Evolutionary conservation across 2,113 vertebrate species (phyloP).

Genomic region (Pithys albifrons): DNA sequence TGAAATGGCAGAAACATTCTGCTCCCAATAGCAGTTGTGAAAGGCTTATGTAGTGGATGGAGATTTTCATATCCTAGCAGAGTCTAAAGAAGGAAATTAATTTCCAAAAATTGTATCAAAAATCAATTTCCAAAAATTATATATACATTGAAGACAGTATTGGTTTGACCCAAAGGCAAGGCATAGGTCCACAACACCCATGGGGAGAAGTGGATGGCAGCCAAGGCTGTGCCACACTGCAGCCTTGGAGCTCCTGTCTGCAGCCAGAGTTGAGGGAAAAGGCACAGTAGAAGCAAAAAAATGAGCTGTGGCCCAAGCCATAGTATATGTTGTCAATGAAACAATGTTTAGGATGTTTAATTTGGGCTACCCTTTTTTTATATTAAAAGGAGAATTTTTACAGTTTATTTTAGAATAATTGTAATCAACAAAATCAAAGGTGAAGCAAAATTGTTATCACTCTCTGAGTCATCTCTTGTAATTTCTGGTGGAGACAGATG

Average conservation of each 20-base stretch:
- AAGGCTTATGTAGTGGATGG: background rate
- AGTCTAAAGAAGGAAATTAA: background rate
- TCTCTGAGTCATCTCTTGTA: background rate
- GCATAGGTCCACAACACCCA: background rate
- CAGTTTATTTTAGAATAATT: background rate
- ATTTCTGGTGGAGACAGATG: background rate
- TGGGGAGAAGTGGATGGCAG: accelerated
- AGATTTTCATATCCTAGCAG: background rate
- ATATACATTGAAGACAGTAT: background rate
- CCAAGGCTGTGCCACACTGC: accelerated
- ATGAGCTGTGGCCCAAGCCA: background rate
- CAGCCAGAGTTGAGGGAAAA: background rate
- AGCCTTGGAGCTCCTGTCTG: background rate
- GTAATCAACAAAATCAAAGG: background rate
- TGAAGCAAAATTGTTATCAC: background rate
- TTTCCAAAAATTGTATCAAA: background rate
- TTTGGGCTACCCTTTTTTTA: background rate
- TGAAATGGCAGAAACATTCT: background rate
- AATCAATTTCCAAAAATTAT: background rate
- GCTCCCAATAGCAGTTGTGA: background rate
- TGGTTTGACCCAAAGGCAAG: background rate
- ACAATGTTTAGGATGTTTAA: background rate
- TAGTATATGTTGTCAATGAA: background rate
- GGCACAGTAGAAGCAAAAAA: background rate
- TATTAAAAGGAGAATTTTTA: background rate